Evolutionary conservation across 2,113 vertebrate genomes (phyloP), one percentile per base, ranked within the genome.

Genomic region (Ranitomeya variabilis): DNA sequence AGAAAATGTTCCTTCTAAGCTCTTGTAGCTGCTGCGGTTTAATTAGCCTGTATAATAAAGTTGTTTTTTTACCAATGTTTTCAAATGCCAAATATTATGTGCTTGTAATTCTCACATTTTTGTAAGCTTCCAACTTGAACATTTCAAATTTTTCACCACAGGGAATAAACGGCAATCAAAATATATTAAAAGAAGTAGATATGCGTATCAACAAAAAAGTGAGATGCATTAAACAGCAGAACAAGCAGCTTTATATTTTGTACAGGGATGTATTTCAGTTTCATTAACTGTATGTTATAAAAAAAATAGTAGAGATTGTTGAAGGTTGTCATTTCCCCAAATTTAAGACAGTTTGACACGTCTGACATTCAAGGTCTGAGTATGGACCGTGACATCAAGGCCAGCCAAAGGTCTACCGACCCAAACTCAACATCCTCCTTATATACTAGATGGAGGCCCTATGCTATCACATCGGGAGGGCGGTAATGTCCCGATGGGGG

Each of bases 21-120:
- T n/a, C 54, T 21, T 64, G 52, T 52, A 13, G 57, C n/a, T 62
- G 54, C 19, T 74, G 54, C 67, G 52, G 67, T 83, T 76, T 88
- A 88, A 88, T 88, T 88, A 88, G 18, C 51, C 19, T 62, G 54
- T 5, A n/a, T 37, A 23, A n/a, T 37, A 83, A n/a, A 76, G 19
- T 83, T 13, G 57, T 21, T 87, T 81, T 81, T 62, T 66, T 87
- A 45, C 45, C n/a, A 79, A 55, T 67, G 60, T 31, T 54, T 64
- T 62, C 14, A 67, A 67, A 77, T 62, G 21, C 37, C 14, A 83
- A 52, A 26, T 13, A 59, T 26, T 52, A 18, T 82, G 54, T 74
- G 52, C 57, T 60, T 54, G 21, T 21, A 82, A 73, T 60, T 62
- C 55, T 73, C 31, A 73, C n/a, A 15, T 60, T 73, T 52, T 26